Evolutionary conservation across 2,113 vertebrate species (phyloP).

Genomic region (Casuarius casuarius): DNA sequence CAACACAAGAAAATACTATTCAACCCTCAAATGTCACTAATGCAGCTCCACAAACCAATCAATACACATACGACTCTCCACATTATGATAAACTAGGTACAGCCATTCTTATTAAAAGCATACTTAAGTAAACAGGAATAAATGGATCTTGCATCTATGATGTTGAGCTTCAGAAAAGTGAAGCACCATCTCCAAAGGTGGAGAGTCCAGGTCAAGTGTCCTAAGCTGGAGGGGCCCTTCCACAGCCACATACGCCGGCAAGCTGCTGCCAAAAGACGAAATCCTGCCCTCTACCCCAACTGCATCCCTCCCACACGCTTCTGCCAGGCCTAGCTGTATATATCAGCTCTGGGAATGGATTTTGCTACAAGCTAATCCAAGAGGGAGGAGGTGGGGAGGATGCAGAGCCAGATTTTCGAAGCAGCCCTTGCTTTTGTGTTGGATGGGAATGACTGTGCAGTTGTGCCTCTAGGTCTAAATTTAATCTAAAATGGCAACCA

Average conservation of each 20-base stretch:
- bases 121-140: neutral
- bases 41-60: neutral
- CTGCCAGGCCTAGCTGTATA: neutral
- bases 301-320: rapidly evolving
- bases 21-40: neutral
- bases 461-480: neutral
- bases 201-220: neutral
- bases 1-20: neutral
- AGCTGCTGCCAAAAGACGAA: neutral
- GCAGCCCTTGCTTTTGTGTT: neutral
- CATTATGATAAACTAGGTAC: neutral
- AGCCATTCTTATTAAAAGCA: neutral
- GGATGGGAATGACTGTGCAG: neutral
- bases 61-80: neutral
- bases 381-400: neutral
- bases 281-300: neutral
- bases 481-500: neutral
- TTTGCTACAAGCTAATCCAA: neutral
- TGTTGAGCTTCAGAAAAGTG: neutral
- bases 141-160: neutral
- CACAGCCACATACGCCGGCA: neutral
- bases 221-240: neutral
- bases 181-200: neutral
- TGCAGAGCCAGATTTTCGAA: neutral
- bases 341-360: neutral